Evolutionary conservation across 1,140 invertebrate genomes (phyloP), one percentile per base, ranked within the genome.

Genomic region (Polyergus mexicanus): DNA sequence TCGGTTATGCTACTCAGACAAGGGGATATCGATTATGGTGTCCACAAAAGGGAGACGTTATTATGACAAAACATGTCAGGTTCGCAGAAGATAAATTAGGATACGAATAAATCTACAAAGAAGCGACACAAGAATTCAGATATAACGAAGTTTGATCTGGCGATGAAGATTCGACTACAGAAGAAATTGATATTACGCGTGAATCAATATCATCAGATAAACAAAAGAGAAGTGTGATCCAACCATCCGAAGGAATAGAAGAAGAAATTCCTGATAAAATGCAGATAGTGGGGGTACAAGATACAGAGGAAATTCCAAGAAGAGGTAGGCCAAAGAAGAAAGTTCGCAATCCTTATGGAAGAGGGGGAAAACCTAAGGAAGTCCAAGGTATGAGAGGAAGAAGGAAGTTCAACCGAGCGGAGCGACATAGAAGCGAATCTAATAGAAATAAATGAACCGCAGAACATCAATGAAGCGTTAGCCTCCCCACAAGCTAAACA

Each of bases 21-120:
- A 58, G 25, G 13, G 28, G 72, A 7, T 68, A 77, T 58, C 60
- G 63, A 35, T 1, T 85, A 7, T 85, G 83, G 51, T 66, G 60
- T 7, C 51, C 83, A 16, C 60, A 56, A 3, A 76, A 66, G 5
- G 11, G 44, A 19, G 72, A 85, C 7, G 58, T 85, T 0, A 68
- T 85, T 3, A 32, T 19, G 0, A 85, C 47, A 2, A 76, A 76
- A 2, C 72, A 85, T 3, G 71, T 68, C 0, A 68, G 3, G 32
- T 84, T 84, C 10, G 60, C 25, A 10, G 68, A 83, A 38, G 56
- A 74, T 11, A 74, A 72, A 62, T 22, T 1, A 0, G 44, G 69
- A 38, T 38, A 72, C 19, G 58, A 72, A 1, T 84, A 44, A 28
- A 84, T 84, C 5, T 65, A 65, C 3, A 32, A 25, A n/a, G 8